Percentiles rank a stretch among this genome's conserved stretches.
These are phyloP conservation scores for Bombus huntii DNA, from an alignment of 1,140 invertebrate species.

Conservation along the genomic window DNA sequence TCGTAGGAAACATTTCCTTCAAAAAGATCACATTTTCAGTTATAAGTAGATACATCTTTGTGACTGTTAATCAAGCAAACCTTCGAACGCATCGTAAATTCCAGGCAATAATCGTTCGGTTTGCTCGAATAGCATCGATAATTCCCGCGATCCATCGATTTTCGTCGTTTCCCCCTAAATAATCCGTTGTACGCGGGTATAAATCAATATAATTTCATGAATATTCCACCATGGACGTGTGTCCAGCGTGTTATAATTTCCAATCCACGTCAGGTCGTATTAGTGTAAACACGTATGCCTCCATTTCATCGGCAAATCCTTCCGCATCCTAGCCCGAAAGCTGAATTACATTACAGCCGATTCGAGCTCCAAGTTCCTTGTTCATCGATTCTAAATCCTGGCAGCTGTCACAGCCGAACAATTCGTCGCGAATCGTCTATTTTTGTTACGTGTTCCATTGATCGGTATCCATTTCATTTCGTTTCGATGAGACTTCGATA, in stretches of 20 bases:
- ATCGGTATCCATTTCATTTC: no score
- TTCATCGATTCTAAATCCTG: constrained; percentile 14
- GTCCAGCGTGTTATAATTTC: constrained; percentile 63
- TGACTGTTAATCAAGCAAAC: neutral
- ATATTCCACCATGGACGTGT: constrained; percentile 57
- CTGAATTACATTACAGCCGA: constrained; percentile 49
- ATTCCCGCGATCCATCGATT: constrained; percentile 28
- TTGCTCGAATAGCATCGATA: neutral
- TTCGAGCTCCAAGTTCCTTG: constrained; percentile 10
- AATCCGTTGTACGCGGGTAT: constrained; percentile 30
- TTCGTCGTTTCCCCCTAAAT: constrained; percentile 39
- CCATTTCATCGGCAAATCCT: constrained; percentile 59
- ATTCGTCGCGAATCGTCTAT: neutral
- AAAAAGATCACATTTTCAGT: neutral
- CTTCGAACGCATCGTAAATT: neutral
- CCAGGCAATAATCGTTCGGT: constrained; percentile 1
- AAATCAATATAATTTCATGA: constrained; percentile 67
- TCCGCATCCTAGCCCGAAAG: constrained; percentile 51
- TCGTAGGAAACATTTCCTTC: neutral
- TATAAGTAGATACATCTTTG: neutral
- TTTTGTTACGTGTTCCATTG: no score
- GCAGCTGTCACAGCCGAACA: no score
- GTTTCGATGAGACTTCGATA: no score
- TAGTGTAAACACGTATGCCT: constrained; percentile 56
- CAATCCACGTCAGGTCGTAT: constrained; percentile 58